phyloP scores from a whole-genome alignment of 2,797 vertebrate species.

The Pelobates cultripes region DNA sequence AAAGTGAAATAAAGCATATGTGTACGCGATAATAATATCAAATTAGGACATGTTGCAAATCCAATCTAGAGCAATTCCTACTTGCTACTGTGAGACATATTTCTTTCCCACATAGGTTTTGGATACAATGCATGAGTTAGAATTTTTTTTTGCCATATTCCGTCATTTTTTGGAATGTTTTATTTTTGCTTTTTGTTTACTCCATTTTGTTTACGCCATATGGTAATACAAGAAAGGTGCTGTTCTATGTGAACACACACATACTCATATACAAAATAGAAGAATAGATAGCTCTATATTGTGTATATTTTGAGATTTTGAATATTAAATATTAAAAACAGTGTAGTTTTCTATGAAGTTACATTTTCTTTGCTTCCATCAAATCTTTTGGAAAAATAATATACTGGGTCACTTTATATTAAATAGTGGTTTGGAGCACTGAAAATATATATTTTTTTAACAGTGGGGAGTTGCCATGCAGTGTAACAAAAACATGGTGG shows the following conservation, averaged over 20 bases:
- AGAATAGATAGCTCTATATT: background rate
- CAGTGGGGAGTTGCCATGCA: background rate
- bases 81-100: no score
- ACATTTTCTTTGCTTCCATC: constrained; percentile 4
- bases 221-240: constrained; percentile 15
- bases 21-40: no score
- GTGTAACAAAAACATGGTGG: background rate
- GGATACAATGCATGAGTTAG: constrained; percentile 13
- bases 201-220: constrained; percentile 6
- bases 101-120: background rate
- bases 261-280: no score
- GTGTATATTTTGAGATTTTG: constrained; percentile 42
- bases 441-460: background rate
- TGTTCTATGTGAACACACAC: background rate
- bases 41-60: no score
- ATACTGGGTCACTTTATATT: background rate
- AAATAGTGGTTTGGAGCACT: background rate
- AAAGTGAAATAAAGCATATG: no score
- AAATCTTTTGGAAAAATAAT: background rate
- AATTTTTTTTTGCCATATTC: constrained; percentile 5
- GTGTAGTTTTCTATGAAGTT: background rate
- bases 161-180: constrained; percentile 30
- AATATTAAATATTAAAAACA: constrained; percentile 7
- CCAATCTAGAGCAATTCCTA: no score
- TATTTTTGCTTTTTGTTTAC: constrained; percentile 19